These are phyloP conservation scores for Riptortus pedestris DNA, from an alignment of 1,140 invertebrate species.

Conservation along the genomic window DNA sequence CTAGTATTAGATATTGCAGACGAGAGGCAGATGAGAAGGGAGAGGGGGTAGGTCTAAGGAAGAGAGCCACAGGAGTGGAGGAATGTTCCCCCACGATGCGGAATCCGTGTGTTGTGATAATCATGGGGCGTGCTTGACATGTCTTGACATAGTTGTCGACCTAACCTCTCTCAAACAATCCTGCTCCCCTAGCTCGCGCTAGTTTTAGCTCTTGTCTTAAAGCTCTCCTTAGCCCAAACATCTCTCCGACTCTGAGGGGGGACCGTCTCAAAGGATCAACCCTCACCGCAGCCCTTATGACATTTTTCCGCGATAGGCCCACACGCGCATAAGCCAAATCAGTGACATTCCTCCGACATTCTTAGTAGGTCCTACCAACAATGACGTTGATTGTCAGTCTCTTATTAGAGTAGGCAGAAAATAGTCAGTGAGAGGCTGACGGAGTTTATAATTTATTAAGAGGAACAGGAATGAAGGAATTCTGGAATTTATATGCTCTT, in stretches of 20 bases:
- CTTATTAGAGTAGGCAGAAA: no score
- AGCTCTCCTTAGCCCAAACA: not conserved
- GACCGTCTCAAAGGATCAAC: not conserved
- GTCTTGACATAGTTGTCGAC: constrained; percentile 6
- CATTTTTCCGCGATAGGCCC: not conserved
- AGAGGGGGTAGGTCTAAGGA: not conserved
- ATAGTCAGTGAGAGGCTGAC: no score
- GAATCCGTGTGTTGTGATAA: not conserved
- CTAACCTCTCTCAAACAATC: not conserved
- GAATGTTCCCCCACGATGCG: not conserved
- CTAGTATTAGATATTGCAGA: not conserved
- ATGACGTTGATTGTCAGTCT: no score
- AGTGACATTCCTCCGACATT: no score
- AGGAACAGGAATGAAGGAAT: no score
- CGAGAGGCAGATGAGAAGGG: not conserved
- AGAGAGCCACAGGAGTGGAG: not conserved
- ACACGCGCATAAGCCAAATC: no score
- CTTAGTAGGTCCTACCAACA: no score
- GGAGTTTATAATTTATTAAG: no score
- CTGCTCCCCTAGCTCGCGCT: not conserved
- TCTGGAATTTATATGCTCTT: no score
- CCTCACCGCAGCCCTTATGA: not conserved
- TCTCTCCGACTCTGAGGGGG: not conserved
- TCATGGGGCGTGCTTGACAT: constrained; percentile 1
- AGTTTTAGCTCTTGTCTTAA: constrained; percentile 4